phyloP scores from a whole-genome alignment of 2,888 invertebrate species.

The Drosophila paranaensis region DNA sequence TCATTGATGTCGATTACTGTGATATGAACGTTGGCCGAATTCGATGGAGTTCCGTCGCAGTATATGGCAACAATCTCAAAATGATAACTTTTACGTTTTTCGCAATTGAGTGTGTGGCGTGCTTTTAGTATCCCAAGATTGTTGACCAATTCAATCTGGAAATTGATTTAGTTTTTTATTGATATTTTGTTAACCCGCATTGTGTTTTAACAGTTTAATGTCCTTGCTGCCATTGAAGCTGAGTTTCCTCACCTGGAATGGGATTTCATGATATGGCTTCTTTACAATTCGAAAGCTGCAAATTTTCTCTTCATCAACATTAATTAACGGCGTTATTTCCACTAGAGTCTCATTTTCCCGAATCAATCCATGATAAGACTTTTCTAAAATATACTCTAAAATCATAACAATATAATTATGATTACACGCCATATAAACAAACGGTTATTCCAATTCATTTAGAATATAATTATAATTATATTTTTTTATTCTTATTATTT shows the following conservation, averaged over 20 bases:
- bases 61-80: conserved; percentile 97
- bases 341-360: conserved; percentile 96
- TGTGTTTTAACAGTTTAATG: not conserved
- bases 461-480: not conserved
- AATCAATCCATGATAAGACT: conserved; percentile 96
- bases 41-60: conserved; percentile 94
- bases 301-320: conserved; percentile 92
- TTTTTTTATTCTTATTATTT: not conserved
- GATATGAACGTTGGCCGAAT: conserved; percentile 96
- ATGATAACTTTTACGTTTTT: conserved; percentile 96
- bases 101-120: conserved; percentile 94
- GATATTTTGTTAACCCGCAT: not conserved
- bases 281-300: conserved; percentile 96
- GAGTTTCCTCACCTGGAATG: conserved; percentile 89
- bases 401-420: conserved; percentile 2
- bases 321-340: conserved; percentile 96
- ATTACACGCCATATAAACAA: not conserved
- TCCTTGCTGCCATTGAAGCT: not conserved
- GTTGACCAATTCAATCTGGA: conserved; percentile 89
- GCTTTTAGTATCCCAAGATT: conserved; percentile 93
- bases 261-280: conserved; percentile 96
- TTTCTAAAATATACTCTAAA: conserved; percentile 87
- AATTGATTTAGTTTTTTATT: conserved; percentile 23
- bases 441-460: not conserved
- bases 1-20: conserved; percentile 98